A percentile compares a stretch with the other conserved stretches of the same genome.
phyloP scores from a whole-genome alignment of 2,888 invertebrate genomes.

The Eurytoma californica region DNA sequence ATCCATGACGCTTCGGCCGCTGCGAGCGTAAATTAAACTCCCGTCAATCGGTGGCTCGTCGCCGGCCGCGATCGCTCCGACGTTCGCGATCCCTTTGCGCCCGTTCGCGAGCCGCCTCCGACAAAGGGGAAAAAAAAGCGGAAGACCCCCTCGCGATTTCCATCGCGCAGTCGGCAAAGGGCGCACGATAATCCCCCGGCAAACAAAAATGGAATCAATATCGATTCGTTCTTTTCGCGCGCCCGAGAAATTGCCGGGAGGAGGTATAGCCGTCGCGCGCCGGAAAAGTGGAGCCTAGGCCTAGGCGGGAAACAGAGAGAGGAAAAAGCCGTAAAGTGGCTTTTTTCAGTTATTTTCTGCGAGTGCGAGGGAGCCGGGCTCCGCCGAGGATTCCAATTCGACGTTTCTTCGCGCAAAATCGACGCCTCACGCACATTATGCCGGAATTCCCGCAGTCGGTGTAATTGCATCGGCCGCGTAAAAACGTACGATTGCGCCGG shows the following conservation, averaged over 20 bases:
- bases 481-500: too few species aligned
- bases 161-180: slow-evolving; percentile 8
- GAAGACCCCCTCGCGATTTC: slow-evolving; percentile 2
- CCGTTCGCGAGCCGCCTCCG: background rate
- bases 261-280: background rate
- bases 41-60: too few species aligned
- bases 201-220: slow-evolving; percentile 22
- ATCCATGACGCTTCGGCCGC: too few species aligned
- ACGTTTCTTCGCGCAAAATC: slow-evolving; percentile 27
- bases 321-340: slow-evolving; percentile 43
- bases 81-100: background rate
- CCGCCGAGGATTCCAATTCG: slow-evolving; percentile 31
- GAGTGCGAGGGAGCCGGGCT: background rate
- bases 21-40: too few species aligned
- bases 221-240: slow-evolving; percentile 27
- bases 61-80: too few species aligned
- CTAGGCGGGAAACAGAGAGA: slow-evolving; percentile 40
- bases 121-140: background rate
- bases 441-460: too few species aligned
- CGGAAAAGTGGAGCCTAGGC: slow-evolving; percentile 39
- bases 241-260: background rate
- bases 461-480: too few species aligned
- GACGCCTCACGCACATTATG: too few species aligned
- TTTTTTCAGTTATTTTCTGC: slow-evolving; percentile 34
- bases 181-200: slow-evolving; percentile 41